Base-by-base conservation (phyloP, 2,888 invertebrate genomes). In the Rapana venosa region DNA sequence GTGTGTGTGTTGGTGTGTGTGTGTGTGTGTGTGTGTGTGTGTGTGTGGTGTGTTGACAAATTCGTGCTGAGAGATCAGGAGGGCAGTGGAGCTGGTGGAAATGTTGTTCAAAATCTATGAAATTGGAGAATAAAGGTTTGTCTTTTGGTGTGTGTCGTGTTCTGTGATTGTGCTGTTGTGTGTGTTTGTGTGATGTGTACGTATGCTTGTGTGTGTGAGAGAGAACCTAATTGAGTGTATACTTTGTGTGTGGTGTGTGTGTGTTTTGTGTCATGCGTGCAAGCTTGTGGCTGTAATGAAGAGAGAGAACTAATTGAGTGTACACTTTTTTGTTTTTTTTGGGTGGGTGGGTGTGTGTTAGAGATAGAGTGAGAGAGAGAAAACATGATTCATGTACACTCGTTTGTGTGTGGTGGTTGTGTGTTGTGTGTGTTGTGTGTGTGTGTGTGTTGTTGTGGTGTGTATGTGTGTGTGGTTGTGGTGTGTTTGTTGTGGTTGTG, bases 61-160 rank as follows among this genome's bases (percentile, higher is more conserved):
- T 96, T 0, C 87, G 94, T 81, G 93, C 95, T 15, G 94, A 95
- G 84, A 91, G 92, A 94, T 30, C 93, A 93, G 77, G 93, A 93
- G 90, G 94, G 95, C 47, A 94, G 94, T 79, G 95, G 95, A 96
- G 88, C 85, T 94, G 32, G 93, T 94, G 17, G 91, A 92, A 61
- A 92, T 95, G 88, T 91, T 93, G 26, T 95, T 95, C 88, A 92
- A 91, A 89, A 95, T n/a, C 95, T 26, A 93, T 94, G 84, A 94
- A 95, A 79, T 93, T 96, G 36, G 96, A 96, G 86, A 95, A 95
- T 87, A 96, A n/a, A 95, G 94, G 96, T 96, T 91, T 87, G 84
- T 70, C 20, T 17, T 30, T 35, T 32, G 30, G 17, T 81, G 32
- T 81, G 35, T 81, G 17, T 2, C 35, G 32, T 35, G 35, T 32